Evolutionary conservation across 2,797 vertebrate genomes (phyloP).

Genomic region (Molossus molossus): DNA sequence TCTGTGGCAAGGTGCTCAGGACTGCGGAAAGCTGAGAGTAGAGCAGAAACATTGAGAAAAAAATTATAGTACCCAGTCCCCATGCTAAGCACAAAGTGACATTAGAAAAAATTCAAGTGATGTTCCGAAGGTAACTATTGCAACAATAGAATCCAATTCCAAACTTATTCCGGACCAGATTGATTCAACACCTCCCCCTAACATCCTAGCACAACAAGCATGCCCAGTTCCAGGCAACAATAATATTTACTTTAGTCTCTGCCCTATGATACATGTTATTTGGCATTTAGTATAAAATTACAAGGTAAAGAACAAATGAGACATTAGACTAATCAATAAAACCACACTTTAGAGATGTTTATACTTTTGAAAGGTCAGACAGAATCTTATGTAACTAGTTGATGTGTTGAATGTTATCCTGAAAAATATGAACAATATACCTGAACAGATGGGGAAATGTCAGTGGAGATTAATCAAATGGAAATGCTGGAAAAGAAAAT

Average conservation of each 20-base stretch:
- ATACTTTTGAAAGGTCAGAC: neutral
- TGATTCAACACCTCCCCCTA: neutral
- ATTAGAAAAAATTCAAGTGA: neutral
- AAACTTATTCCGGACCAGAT: neutral
- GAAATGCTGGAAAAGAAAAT: neutral
- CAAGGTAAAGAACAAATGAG: neutral
- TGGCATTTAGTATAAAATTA: neutral
- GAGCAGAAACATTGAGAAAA: neutral
- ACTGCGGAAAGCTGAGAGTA: neutral
- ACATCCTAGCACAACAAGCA: neutral
- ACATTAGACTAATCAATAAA: neutral
- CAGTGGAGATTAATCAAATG: neutral
- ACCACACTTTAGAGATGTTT: neutral
- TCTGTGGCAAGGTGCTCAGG: neutral
- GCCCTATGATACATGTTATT: neutral
- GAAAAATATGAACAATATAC: neutral
- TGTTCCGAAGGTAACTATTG: neutral
- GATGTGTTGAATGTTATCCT: neutral
- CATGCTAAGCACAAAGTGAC: neutral
- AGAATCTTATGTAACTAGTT: neutral
- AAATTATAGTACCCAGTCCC: neutral
- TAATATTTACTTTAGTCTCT: neutral
- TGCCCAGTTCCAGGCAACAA: neutral
- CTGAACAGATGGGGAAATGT: neutral
- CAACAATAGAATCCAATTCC: conserved; percentile 2